Base-by-base conservation (phyloP, 2,113 vertebrate genomes). In the Onychorhynchus coronatus region DNA sequence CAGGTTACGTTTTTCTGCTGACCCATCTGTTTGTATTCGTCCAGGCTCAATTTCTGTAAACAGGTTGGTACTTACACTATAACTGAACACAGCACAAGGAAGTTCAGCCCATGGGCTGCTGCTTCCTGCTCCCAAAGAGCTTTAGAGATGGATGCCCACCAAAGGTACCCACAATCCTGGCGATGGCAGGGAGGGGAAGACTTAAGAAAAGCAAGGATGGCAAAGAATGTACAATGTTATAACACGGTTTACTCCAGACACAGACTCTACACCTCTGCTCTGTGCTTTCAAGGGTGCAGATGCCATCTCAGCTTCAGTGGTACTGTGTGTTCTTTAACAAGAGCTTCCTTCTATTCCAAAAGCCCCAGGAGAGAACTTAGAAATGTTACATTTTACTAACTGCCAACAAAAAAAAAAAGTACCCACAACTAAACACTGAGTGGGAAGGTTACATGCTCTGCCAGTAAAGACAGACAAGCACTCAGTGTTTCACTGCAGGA, bases 301-400 rank as follows among this genome's bases (percentile, higher is more conserved):
- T 53, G 58, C 63, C 53, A 50, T 8, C 49, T 82, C 55, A 80
- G 75, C 53, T 82, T 88, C 82, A 76, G 72, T 18, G 30, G 78
- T 44, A 91, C 75, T 80, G 59, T 22, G 49, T 83, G 88, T 88
- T 91, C 88, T 37, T 59, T 52, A 89, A 47, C 30, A 73, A 77
- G 63, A 91, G 72, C 55, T 76, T 80, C 39, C 58, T 76, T 93
- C 80, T 95, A 52, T 94, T 93, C 91, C 88, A 73, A 86, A 91
- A 91, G 53, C 68, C 76, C 56, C 4, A 47, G 55, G 39, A 89
- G 67, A 88, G 80, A 93, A 82, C 37, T 37, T 28, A n/a, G 2
- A 82, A 75, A 71, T 28, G n/a, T 41, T 59, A 86, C 55, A 52
- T 76, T 82, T 76, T 35, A 80, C 44, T 59, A 42, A 68, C 72